Base-by-base conservation (phyloP, 2,113 vertebrate species). In the Ovis aries region DNA sequence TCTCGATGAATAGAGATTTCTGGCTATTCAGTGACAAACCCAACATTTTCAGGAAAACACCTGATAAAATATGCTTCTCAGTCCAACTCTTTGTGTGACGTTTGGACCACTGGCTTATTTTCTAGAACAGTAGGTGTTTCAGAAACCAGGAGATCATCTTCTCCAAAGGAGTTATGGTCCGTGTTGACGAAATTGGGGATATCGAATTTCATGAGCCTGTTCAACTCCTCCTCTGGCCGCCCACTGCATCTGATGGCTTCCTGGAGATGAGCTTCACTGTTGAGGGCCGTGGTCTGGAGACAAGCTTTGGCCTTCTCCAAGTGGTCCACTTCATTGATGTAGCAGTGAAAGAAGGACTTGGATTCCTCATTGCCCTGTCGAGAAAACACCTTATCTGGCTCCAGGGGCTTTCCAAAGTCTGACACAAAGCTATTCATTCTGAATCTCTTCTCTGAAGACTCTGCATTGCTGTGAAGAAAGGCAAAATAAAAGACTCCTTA, bases 121-220 rank as follows among this genome's bases (percentile, higher is more conserved):
- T 99, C 99, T 82, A 99, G 98, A 97, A 99, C 96, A 94, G 98
- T 96, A 11, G 99, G 98, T 5, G 99, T 98, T 88, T 99, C 99
- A 0, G 99, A 99, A 88, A 99, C 99, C 91, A 99, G 98, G 92
- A 99, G 98, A 85, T 99, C 99, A 5, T 99, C 99, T 43, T 99
- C 99, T 31, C 99, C 99, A 45, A 99, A 98, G 0, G 99, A 99
- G 90, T 98, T 99, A 80, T 99, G 99, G 93, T 99, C 99, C 5
- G 99, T 99, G 98, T 99, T 99, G 97, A 99, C 99, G 43, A 99
- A 99, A 96, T 99, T 99, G 4, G 99, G 99, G 96, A 99, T 99
- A 98, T 99, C 99, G 96, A 99, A 99, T 93, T 99, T 99, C 80
- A 99, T 98, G 62, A 99, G 98, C 93, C 98, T 98, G 43, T 97